Conservation (phyloP, 2,113 vertebrate genomes). For the Ondatra zibethicus region DNA sequence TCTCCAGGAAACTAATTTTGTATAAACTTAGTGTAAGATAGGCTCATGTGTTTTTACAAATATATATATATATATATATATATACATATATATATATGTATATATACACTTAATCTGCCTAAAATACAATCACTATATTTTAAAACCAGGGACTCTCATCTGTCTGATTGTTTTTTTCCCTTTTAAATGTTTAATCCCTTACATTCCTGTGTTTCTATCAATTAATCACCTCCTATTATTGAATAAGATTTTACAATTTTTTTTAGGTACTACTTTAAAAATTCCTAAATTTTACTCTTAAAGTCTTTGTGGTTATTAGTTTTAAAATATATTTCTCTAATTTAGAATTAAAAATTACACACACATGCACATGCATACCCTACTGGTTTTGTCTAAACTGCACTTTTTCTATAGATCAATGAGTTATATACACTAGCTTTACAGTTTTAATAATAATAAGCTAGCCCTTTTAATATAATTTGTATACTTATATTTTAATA, state of each 20-base stretch:
- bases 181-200: background rate
- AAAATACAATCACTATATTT: background rate
- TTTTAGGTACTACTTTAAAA: background rate
- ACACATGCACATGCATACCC: background rate
- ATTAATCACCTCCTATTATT: background rate
- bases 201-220: background rate
- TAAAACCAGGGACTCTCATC: no score
- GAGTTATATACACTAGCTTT: background rate
- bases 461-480: background rate
- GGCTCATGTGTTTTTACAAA: no score
- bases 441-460: background rate
- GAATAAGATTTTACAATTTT: background rate
- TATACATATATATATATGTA: no score
- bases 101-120: background rate
- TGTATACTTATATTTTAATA: background rate
- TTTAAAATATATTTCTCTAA: conserved; percentile 25
- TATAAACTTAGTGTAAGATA: background rate
- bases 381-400: background rate
- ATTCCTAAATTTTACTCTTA: background rate
- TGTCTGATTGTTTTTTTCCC: background rate
- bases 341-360: background rate
- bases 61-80: no score
- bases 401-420: background rate
- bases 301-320: background rate
- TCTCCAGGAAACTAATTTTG: background rate